Conservation (phyloP, 2,113 vertebrate genomes). For the Elephas maximus region DNA sequence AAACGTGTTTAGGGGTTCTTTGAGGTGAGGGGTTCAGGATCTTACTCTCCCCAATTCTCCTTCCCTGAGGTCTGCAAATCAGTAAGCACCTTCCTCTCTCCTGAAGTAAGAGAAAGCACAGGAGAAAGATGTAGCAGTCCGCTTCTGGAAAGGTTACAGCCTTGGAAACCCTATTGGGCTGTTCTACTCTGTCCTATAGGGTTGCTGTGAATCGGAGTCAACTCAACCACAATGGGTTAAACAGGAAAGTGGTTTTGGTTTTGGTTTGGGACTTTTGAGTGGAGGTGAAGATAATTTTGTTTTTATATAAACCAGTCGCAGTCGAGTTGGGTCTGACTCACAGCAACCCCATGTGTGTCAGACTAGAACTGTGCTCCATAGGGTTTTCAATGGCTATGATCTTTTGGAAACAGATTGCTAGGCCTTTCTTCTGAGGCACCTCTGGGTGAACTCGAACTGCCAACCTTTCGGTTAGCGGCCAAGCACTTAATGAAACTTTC, state of each 20-base stretch:
- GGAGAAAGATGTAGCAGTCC: no score
- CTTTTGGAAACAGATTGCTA: no score
- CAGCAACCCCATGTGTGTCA: no score
- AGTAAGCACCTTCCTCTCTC: conserved; percentile 71
- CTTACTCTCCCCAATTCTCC: conserved; percentile 68
- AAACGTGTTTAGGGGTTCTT: conserved; percentile 75
- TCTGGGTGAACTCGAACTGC: no score
- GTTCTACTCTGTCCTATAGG: neutral
- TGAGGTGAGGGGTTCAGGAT: conserved; percentile 82
- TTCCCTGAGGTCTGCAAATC: conserved; percentile 71
- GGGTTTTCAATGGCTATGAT: no score
- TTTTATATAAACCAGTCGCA: neutral
- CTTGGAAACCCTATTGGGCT: neutral
- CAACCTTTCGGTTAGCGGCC: no score
- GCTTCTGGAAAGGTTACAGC: neutral
- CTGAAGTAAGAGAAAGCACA: conserved; percentile 71
- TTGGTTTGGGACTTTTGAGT: neutral
- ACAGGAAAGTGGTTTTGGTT: neutral
- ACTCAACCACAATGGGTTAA: neutral
- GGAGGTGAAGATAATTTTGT: neutral
- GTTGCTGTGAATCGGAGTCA: neutral
- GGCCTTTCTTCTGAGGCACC: no score
- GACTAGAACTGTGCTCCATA: no score
- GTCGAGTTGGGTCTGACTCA: no score
- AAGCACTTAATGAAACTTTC: conserved; percentile 52